These are phyloP conservation scores for Amiota communis DNA, from an alignment of 2,888 invertebrate species.

Conservation along the genomic window DNA sequence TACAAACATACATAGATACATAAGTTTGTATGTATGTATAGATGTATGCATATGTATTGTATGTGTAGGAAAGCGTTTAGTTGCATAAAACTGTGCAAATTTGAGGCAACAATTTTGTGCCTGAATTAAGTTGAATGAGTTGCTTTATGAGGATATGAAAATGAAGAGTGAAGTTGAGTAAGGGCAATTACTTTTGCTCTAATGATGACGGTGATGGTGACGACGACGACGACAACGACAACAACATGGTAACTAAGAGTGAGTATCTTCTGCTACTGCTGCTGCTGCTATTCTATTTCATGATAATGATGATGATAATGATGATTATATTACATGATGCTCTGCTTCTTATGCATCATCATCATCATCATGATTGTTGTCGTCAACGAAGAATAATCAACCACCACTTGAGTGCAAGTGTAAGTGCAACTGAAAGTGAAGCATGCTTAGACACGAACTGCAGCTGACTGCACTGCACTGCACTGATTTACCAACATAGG, in stretches of 20 bases:
- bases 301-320: no score
- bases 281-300: no score
- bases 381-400: no score
- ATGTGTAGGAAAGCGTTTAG: background rate
- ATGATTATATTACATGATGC: no score
- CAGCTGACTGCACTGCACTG: background rate
- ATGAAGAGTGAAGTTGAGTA: background rate
- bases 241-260: background rate
- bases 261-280: no score
- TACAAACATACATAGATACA: background rate
- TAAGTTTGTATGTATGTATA: no score
- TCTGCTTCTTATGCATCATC: no score
- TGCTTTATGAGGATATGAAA: background rate
- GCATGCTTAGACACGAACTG: conserved; percentile 19
- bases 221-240: background rate
- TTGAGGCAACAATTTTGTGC: background rate
- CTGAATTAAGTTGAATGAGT: background rate
- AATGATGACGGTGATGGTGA: conserved; percentile 5
- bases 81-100: background rate
- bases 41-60: no score
- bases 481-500: no score
- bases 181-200: conserved; percentile 28
- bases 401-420: background rate
- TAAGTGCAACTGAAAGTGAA: background rate
- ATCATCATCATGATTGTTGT: no score